Conservation (phyloP, 2,888 invertebrate species). For the Tenthredo livida region DNA sequence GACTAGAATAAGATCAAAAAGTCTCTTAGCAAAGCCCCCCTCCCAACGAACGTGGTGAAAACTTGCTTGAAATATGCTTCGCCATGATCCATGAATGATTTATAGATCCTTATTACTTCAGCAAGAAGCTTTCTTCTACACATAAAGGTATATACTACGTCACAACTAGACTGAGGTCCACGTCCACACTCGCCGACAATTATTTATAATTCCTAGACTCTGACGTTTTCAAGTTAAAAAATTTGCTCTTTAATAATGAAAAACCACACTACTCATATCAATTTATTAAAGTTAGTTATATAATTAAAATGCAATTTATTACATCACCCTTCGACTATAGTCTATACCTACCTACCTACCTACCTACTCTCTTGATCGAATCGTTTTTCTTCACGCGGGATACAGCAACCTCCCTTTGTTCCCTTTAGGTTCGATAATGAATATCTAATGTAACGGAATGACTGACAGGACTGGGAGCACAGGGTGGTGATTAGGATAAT, state of each 20-base stretch:
- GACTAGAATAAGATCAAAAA: conserved; percentile 21
- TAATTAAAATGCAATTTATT: not conserved
- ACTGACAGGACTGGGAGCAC: conserved; percentile 42
- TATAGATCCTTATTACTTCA: conserved; percentile 46
- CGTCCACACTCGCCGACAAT: not conserved
- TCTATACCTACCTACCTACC: too few relatives aligned
- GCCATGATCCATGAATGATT: conserved; percentile 49
- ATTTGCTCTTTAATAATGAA: not conserved
- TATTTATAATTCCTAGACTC: not conserved
- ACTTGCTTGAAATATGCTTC: conserved; percentile 49
- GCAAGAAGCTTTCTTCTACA: not conserved
- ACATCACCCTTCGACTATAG: not conserved
- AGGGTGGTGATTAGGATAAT: conserved; percentile 53
- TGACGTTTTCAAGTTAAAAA: not conserved
- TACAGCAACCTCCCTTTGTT: not conserved
- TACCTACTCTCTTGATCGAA: not conserved
- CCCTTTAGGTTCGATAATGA: conserved; percentile 33
- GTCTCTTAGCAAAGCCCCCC: conserved; percentile 20
- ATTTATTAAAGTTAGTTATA: not conserved
- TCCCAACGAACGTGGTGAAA: conserved; percentile 20
- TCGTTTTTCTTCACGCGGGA: not conserved
- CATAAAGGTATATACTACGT: not conserved
- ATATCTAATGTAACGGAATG: conserved; percentile 48
- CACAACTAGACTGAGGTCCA: not conserved
- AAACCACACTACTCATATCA: not conserved